These are phyloP conservation scores for Regulus satrapa DNA, from an alignment of 2,113 vertebrate genomes.

Conservation along the genomic window DNA sequence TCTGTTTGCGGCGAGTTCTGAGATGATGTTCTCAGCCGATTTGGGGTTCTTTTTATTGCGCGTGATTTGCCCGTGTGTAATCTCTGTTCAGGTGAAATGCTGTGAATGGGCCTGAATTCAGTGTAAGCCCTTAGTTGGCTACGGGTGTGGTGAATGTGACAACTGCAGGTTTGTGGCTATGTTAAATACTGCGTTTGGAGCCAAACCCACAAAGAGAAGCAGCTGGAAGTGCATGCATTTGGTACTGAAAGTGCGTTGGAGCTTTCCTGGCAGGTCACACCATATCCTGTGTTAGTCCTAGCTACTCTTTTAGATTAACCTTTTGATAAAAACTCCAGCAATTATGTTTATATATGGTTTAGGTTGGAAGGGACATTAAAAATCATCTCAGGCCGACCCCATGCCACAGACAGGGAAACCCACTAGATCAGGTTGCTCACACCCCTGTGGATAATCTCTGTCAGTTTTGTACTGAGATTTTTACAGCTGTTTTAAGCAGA, in stretches of 20 bases:
- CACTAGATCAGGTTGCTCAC: neutral
- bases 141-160: neutral
- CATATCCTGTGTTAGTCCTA: neutral
- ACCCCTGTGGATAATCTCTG: neutral
- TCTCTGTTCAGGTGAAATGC: neutral
- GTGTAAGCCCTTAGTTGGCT: neutral
- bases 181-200: neutral
- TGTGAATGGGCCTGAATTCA: neutral
- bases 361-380: neutral
- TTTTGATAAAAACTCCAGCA: neutral
- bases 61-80: rapidly evolving
- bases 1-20: neutral
- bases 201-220: neutral
- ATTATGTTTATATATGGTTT: neutral
- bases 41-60: neutral
- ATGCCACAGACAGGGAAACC: neutral
- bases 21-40: neutral
- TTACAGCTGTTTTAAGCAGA: neutral
- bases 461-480: neutral
- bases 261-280: neutral
- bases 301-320: neutral
- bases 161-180: neutral
- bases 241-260: neutral
- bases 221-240: neutral
- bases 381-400: neutral